Evolutionary conservation across 2,113 vertebrate species (phyloP), one percentile per base, ranked within the genome.

Genomic region (Semicossyphus pulcher): DNA sequence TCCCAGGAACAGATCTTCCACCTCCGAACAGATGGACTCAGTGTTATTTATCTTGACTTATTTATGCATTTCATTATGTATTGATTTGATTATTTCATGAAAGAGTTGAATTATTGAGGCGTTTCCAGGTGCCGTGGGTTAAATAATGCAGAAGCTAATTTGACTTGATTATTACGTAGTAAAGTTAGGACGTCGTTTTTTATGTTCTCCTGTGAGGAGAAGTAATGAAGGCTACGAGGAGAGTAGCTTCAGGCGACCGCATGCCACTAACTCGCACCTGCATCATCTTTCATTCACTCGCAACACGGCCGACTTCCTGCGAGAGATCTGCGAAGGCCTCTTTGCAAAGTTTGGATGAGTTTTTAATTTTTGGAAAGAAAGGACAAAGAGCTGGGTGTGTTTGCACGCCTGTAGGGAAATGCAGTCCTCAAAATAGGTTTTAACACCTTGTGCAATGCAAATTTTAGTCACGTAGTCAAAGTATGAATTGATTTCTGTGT

Each of bases 51-150:
- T 95, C 94, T 91, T 96, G 93, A 95, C 96, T 97, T 97, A 97
- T 97, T 96, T 96, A 97, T 96, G 95, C 94, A 93, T 95, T 97
- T 95, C 95, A 97, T 97, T 96, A 97, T 95, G 95, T 95, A 96
- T 95, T 96, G 96, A 97, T 97, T 96, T 96, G 94, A 96, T 96
- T 97, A 96, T 96, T 97, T 96, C 95, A 94, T 96, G 94, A 96
- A 96, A 95, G 94, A 96, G 97, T 93, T 97, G 93, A 96, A 96
- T 97, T 96, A 98, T 97, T 97, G 95, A 97, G 67, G 66, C 94
- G 91, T 90, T 92, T 95, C 93, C 94, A 96, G 86, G 78, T 89
- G 81, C 85, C 29, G 74, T 1, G 39, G 54, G 42, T 81, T 91
- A 94, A 96, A 97, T 97, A 94, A 96, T 97, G 95, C 96, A 96